phyloP scores from a whole-genome alignment of 2,888 invertebrate genomes.

The Eupithecia exiguata region DNA sequence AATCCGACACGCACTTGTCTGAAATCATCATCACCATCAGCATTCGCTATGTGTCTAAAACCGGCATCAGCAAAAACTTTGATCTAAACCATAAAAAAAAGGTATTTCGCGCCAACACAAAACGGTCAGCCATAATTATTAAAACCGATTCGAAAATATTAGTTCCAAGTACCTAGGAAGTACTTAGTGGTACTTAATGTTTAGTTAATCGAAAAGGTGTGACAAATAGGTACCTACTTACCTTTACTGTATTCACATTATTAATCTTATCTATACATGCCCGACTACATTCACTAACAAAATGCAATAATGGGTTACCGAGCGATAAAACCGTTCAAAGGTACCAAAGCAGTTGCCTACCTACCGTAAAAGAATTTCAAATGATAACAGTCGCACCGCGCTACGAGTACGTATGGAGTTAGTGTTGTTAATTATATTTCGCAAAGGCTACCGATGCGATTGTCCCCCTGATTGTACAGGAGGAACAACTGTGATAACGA shows the following conservation, averaged over 20 bases:
- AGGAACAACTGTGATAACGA: constrained; percentile 71
- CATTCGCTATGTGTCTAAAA: too few relatives aligned
- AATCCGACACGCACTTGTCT: too few relatives aligned
- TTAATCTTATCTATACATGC: constrained; percentile 42
- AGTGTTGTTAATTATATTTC: constrained; percentile 10
- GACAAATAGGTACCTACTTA: constrained; percentile 14
- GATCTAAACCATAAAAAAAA: too few relatives aligned
- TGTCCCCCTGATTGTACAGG: constrained; percentile 37
- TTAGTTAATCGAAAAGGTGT: constrained; percentile 17
- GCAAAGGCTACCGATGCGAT: constrained; percentile 11
- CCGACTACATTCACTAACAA: constrained; percentile 36
- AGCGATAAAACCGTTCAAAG: constrained; percentile 35
- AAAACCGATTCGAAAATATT: not conserved
- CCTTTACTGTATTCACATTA: constrained; percentile 29
- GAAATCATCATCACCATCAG: too few relatives aligned
- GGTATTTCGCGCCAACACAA: too few relatives aligned
- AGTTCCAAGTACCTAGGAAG: not conserved
- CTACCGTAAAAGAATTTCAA: constrained; percentile 30
- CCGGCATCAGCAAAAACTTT: too few relatives aligned
- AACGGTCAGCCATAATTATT: too few relatives aligned
- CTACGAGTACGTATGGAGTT: not conserved
- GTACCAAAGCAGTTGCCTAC: constrained; percentile 23
- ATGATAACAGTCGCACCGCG: constrained; percentile 19
- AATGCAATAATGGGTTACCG: constrained; percentile 38
- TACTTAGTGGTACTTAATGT: not conserved